Conservation (phyloP, 2,888 invertebrate species). For the Euplagia quadripunctaria region DNA sequence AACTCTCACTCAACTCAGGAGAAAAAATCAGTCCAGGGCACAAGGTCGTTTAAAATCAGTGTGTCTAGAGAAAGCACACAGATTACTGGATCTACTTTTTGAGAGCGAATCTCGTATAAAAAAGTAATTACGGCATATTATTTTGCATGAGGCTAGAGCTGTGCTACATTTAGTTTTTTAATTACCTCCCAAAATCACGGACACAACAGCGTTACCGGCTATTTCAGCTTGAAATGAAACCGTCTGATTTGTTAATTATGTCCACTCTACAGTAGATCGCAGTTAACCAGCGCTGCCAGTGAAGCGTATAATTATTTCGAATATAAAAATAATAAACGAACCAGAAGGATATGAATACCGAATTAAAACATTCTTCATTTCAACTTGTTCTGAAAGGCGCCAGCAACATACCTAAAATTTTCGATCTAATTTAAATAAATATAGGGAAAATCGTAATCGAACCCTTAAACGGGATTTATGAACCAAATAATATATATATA, state of each 20-base stretch:
- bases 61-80: not conserved
- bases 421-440: constrained; percentile 70
- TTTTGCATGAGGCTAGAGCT: not conserved
- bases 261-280: not conserved
- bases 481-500: constrained; percentile 63
- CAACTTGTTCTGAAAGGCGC: constrained; percentile 47
- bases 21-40: not conserved
- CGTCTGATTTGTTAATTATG: not conserved
- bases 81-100: not conserved
- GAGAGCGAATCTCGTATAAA: not conserved
- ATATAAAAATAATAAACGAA: constrained; percentile 20
- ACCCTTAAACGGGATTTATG: constrained; percentile 73
- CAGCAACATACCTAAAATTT: constrained; percentile 56
- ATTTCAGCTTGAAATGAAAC: not conserved
- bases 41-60: not conserved
- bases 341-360: constrained; percentile 26
- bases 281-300: not conserved
- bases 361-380: constrained; percentile 41
- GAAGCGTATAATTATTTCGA: not conserved
- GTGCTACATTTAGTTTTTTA: not conserved
- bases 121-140: not conserved
- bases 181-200: not conserved
- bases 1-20: not conserved
- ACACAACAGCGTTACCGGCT: too few species aligned
- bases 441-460: constrained; percentile 68